Percentiles rank a stretch among this genome's conserved stretches.
phyloP scores from a whole-genome alignment of 2,888 invertebrate species.

The Micoletzkya japonica region DNA sequence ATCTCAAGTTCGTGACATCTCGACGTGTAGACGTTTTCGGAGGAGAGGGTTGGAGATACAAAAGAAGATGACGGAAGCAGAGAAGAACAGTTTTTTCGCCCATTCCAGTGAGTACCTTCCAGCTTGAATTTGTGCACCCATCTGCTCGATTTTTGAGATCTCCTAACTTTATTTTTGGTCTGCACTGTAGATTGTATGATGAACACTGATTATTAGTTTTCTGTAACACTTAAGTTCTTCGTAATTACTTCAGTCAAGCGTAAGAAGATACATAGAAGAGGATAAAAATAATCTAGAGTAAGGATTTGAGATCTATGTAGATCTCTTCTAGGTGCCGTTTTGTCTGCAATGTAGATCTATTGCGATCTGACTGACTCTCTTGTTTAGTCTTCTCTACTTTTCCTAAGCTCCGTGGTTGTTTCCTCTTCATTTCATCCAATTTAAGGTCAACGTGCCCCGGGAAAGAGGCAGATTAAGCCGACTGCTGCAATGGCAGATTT shows the following conservation, averaged over 20 bases:
- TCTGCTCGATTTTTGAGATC: background rate
- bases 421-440: background rate
- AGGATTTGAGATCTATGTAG: background rate
- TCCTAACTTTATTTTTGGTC: background rate
- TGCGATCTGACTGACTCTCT: background rate
- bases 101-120: slow-evolving; percentile 17
- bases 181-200: background rate
- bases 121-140: background rate
- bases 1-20: too few species aligned
- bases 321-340: background rate
- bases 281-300: too few species aligned
- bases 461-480: slow-evolving; percentile 61
- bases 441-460: slow-evolving; percentile 54
- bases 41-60: too few species aligned
- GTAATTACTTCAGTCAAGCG: background rate
- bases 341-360: background rate
- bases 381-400: background rate
- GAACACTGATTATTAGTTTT: background rate
- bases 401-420: background rate
- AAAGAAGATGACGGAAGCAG: slow-evolving; percentile 30
- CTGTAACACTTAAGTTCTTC: slow-evolving; percentile 1
- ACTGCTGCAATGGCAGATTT: slow-evolving; percentile 43
- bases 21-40: too few species aligned
- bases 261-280: too few species aligned
- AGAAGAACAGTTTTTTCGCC: slow-evolving; percentile 28